phyloP scores from a whole-genome alignment of 2,888 invertebrate genomes.

The Liodrosophila aerea region DNA sequence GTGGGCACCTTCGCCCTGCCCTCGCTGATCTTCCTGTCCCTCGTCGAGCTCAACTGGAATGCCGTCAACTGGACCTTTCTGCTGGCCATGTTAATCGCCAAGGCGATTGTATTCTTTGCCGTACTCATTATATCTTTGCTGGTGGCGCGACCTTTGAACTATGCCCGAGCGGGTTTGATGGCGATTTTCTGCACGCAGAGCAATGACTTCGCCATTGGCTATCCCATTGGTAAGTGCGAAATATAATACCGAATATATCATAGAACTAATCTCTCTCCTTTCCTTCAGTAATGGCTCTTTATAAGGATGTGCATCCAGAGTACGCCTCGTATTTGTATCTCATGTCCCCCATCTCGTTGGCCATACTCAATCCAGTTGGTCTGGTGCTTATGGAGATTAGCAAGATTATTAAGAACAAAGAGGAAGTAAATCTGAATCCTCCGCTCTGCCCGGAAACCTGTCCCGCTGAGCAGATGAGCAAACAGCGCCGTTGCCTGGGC shows the following conservation, averaged over 20 bases:
- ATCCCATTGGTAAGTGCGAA: conserved; percentile 88
- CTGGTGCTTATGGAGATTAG: conserved; percentile 94
- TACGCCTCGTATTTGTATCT: conserved; percentile 95
- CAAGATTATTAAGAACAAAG: conserved; percentile 81
- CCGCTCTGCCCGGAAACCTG: conserved; percentile 79
- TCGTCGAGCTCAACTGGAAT: conserved; percentile 92
- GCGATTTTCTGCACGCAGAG: conserved; percentile 98
- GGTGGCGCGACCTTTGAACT: conserved; percentile 90
- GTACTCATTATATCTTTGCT: conserved; percentile 90
- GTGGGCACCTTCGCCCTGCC: conserved; percentile 97
- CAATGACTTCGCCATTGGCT: conserved; percentile 98
- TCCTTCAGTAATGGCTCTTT: conserved; percentile 90
- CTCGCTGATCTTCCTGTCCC: conserved; percentile 93
- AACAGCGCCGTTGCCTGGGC: conserved; percentile 69
- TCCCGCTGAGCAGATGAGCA: conserved; percentile 70
- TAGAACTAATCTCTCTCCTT: conserved; percentile 35
- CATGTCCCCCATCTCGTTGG: conserved; percentile 96
- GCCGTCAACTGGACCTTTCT: conserved; percentile 96
- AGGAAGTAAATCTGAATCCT: conserved; percentile 63
- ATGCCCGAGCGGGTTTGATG: conserved; percentile 93
- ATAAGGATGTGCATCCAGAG: conserved; percentile 92
- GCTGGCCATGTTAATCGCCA: conserved; percentile 91
- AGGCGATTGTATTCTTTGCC: conserved; percentile 91
- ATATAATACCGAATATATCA: too few species aligned
- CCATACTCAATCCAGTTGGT: conserved; percentile 95